Conservation (phyloP, 2,888 invertebrate species). For the Microctonus brassicae region DNA sequence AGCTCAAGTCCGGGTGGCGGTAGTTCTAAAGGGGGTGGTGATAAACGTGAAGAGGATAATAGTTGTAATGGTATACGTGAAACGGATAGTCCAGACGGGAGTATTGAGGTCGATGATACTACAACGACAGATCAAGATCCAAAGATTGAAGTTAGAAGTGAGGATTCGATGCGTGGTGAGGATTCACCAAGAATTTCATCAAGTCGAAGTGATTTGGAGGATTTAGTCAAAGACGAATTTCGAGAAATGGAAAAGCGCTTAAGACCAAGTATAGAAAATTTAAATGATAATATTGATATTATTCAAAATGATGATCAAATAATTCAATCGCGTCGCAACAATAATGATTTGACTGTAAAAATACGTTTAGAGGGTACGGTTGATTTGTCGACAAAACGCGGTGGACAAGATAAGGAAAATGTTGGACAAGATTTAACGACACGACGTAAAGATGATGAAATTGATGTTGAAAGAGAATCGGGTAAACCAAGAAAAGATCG, state of each 20-base stretch:
- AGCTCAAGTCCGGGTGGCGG: slow-evolving; percentile 61
- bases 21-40: slow-evolving; percentile 55
- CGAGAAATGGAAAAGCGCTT: slow-evolving; percentile 56
- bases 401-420: slow-evolving; percentile 64
- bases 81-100: slow-evolving; percentile 64
- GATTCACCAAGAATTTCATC: slow-evolving; percentile 62
- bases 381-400: slow-evolving; percentile 64
- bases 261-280: slow-evolving; percentile 61
- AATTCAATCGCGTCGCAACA: slow-evolving; percentile 40
- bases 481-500: slow-evolving; percentile 60
- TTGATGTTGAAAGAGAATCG: slow-evolving; percentile 57
- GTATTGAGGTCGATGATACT: slow-evolving; percentile 66
- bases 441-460: slow-evolving; percentile 60
- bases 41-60: slow-evolving; percentile 48
- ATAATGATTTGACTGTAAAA: slow-evolving; percentile 58
- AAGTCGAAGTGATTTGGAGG: slow-evolving; percentile 55
- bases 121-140: slow-evolving; percentile 43
- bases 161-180: slow-evolving; percentile 59
- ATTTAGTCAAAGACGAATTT: slow-evolving; percentile 50
- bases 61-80: slow-evolving; percentile 44
- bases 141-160: slow-evolving; percentile 59
- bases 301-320: slow-evolving; percentile 50
- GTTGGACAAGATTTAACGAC: slow-evolving; percentile 65
- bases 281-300: slow-evolving; percentile 56
- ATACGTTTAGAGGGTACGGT: slow-evolving; percentile 65